Conservation (phyloP, 2,888 invertebrate species). For the Lithosia quadra region DNA sequence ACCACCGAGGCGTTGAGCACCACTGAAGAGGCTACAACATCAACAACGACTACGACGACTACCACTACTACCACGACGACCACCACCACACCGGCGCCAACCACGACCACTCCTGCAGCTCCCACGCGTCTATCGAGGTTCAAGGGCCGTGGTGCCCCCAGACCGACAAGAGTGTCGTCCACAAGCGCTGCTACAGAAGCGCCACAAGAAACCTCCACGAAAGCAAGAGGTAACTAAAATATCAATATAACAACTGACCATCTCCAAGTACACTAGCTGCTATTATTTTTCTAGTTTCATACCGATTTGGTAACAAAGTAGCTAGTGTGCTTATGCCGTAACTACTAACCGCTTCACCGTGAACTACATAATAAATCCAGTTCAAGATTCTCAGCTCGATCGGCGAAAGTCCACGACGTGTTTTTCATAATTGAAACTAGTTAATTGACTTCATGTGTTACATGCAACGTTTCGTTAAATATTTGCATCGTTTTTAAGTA, state of each 20-base stretch:
- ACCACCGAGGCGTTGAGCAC: conserved; percentile 82
- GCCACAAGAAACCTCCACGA: conserved; percentile 78
- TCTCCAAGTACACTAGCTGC: conserved; percentile 16
- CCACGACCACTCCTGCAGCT: conserved; percentile 78
- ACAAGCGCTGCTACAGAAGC: conserved; percentile 77
- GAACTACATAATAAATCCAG: conserved; percentile 48
- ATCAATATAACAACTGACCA: conserved; percentile 11
- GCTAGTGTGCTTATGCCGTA: conserved; percentile 28
- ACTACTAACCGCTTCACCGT: conserved; percentile 45
- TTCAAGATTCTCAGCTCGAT: conserved; percentile 40
- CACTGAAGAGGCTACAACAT: conserved; percentile 83
- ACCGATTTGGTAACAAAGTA: conserved; percentile 17
- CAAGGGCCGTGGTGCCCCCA: conserved; percentile 77
- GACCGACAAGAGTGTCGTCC: conserved; percentile 76
- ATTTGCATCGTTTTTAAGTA: conserved; percentile 12
- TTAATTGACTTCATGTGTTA: conserved; percentile 33
- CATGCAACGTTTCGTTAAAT: conserved; percentile 21
- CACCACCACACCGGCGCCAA: conserved; percentile 78
- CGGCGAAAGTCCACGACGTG: conserved; percentile 43
- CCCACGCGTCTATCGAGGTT: conserved; percentile 81
- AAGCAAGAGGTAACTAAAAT: conserved; percentile 78
- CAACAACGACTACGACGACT: conserved; percentile 86
- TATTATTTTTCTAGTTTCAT: conserved; percentile 11
- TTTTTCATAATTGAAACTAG: conserved; percentile 32
- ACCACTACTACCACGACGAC: conserved; percentile 87